phyloP scores from a whole-genome alignment of 2,888 invertebrate species.

The Listrodromus nycthemerus region DNA sequence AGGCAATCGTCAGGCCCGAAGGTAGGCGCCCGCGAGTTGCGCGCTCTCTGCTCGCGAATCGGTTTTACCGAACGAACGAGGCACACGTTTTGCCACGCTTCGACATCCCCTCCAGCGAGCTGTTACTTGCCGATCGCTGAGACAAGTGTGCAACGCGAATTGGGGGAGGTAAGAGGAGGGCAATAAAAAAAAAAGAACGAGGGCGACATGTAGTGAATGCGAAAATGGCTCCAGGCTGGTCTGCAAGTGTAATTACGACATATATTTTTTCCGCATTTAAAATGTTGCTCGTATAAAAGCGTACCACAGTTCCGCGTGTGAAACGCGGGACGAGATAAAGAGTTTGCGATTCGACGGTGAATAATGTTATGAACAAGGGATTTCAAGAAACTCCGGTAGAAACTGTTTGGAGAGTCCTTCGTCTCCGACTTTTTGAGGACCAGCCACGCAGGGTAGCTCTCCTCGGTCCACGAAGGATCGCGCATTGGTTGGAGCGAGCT shows the following conservation, averaged over 20 bases:
- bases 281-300: too few relatives aligned
- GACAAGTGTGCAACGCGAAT: conserved; percentile 17
- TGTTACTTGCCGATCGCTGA: conserved; percentile 10
- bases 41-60: conserved; percentile 31
- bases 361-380: too few relatives aligned
- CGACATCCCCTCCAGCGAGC: conserved; percentile 75
- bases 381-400: neutral
- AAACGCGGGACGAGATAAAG: too few relatives aligned
- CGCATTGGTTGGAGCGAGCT: conserved; percentile 3
- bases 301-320: too few relatives aligned
- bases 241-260: neutral
- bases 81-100: conserved; percentile 80
- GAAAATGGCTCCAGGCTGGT: neutral
- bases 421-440: conserved; percentile 15
- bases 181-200: neutral
- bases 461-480: neutral
- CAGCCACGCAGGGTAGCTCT: neutral
- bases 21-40: conserved; percentile 74
- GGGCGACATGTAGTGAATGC: neutral
- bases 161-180: neutral
- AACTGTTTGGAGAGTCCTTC: too few relatives aligned
- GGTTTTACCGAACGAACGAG: conserved; percentile 68
- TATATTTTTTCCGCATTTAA: neutral
- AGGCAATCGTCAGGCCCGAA: conserved; percentile 80
- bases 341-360: too few relatives aligned